Evolutionary conservation across 1,140 invertebrate genomes (phyloP).

Genomic region (Drosophila sulfurigaster): DNA sequence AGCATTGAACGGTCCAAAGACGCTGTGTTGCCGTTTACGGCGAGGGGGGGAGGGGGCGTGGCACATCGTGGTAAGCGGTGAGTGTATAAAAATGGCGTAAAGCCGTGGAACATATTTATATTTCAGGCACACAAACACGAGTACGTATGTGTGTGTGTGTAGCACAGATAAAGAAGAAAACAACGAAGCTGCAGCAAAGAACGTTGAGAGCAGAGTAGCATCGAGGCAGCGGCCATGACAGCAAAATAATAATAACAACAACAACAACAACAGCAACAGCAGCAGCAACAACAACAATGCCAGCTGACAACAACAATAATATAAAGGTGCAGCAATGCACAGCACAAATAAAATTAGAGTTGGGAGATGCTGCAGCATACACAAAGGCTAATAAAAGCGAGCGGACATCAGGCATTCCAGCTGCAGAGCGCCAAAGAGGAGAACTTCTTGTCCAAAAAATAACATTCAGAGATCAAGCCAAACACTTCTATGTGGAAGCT

Average conservation of each 20-base stretch:
- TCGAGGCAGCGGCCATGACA: slow-evolving; percentile 12
- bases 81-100: slow-evolving; percentile 75
- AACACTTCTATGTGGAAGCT: too few relatives aligned
- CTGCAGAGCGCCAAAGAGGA: slow-evolving; percentile 3
- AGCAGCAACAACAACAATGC: slow-evolving; percentile 17
- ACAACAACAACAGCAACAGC: slow-evolving; percentile 26
- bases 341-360: background rate
- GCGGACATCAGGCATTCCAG: slow-evolving; percentile 10
- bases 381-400: slow-evolving; percentile 55
- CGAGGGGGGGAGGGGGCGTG: background rate
- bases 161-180: slow-evolving; percentile 11
- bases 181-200: slow-evolving; percentile 17
- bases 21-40: background rate
- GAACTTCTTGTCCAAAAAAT: slow-evolving; percentile 3
- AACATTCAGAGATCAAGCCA: background rate
- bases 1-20: slow-evolving; percentile 35
- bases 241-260: slow-evolving; percentile 23
- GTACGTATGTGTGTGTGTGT: slow-evolving; percentile 3
- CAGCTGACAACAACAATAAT: slow-evolving; percentile 19
- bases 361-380: slow-evolving; percentile 29
- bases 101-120: slow-evolving; percentile 77
- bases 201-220: background rate
- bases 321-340: slow-evolving; percentile 43
- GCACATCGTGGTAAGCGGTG: slow-evolving; percentile 45
- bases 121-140: slow-evolving; percentile 51